Conservation (phyloP, 2,888 invertebrate species). For the Ceriagrion tenellum region DNA sequence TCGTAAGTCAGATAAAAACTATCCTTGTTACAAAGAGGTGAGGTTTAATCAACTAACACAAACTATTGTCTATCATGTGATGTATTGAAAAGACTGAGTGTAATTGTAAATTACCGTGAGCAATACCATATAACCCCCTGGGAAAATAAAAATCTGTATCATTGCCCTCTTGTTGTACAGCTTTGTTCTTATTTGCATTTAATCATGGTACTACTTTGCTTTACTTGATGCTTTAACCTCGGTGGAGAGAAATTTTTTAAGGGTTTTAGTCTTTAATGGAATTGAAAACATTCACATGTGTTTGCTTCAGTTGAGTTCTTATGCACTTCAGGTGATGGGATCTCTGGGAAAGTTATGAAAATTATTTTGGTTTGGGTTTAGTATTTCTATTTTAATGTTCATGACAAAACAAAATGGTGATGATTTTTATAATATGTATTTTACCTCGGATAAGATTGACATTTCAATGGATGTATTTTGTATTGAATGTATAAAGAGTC, state of each 20-base stretch:
- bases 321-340: too few relatives aligned
- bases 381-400: too few relatives aligned
- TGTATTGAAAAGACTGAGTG: not conserved
- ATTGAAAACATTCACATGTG: too few relatives aligned
- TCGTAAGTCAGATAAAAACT: too few relatives aligned
- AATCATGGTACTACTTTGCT: not conserved
- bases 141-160: not conserved
- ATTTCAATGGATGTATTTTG: not conserved
- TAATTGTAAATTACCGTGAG: not conserved
- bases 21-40: too few relatives aligned
- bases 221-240: not conserved
- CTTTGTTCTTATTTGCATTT: too few relatives aligned
- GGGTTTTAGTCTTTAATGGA: too few relatives aligned
- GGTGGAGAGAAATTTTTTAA: not conserved
- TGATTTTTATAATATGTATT: not conserved
- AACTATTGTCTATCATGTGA: not conserved
- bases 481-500: not conserved
- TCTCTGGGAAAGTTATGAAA: too few relatives aligned
- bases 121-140: not conserved
- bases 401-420: too few relatives aligned
- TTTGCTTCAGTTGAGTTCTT: too few relatives aligned
- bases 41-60: too few relatives aligned
- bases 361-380: too few relatives aligned
- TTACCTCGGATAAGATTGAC: not conserved
- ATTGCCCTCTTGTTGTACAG: not conserved